Base-by-base conservation (phyloP, 1,140 invertebrate genomes). In the Pseudomyrmex concolor region DNA sequence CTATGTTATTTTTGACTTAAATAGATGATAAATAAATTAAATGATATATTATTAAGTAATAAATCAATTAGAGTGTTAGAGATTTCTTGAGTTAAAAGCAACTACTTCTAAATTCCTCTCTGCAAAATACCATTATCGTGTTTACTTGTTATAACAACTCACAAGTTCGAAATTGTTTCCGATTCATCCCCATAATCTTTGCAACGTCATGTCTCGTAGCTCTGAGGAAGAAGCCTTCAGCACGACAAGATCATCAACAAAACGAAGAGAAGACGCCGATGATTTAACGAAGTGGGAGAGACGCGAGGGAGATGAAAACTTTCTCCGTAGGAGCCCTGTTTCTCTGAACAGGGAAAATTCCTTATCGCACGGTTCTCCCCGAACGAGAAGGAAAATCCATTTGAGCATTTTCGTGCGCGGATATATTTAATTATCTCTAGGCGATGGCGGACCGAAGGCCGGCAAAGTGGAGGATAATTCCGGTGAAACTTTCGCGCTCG, bases 381-480 rank as follows among this genome's bases (percentile, higher is more conserved):
- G 59, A 17, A 55, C 55, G n/a, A 62, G 22, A 34, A 34, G 84
- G 86, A 87, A 91, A 92, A 91, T 90, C 89, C 89, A 88, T 91
- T 90, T 85, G 89, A 91, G 83, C 91, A 89, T 90, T 92, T 91
- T 89, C 85, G 88, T 91, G 82, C 86, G 67, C 87, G 80, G 91
- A 92, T 92, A 91, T 92, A 92, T 92, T 91, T 92, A 92, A 92
- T 92, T 92, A 92, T 92, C 91, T 90, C 66, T 34, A 59, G 66
- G 12, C 76, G 51, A 78, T 78, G 51, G 76, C 76, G 22, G 66
- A 64, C 73, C 45, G 63, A 76, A 43, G 17, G 73, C 76, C 83
- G 67, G 66, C 71, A 68, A 60, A 54, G 74, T 71, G 64, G 64
- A 81, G 83, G 89, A 90, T 91, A 91, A 91, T 91, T 91, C 89